Base-by-base conservation (phyloP, 2,113 vertebrate genomes). In the Vulpes lagopus region DNA sequence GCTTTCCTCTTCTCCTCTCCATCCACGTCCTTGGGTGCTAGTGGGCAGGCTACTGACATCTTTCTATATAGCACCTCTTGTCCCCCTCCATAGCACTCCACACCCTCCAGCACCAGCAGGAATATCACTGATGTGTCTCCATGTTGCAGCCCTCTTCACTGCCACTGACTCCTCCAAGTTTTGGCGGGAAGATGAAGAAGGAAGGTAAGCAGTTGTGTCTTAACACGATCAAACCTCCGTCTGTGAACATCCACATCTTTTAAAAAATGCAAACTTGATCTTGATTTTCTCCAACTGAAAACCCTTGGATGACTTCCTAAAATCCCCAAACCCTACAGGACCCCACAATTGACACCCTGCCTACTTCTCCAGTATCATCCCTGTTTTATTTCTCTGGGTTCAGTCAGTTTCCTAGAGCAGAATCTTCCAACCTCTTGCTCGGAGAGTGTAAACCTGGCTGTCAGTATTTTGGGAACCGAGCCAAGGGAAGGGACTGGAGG, bases 381-480 rank as follows among this genome's bases (percentile, higher is more conserved):
- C 87, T 96, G 53, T 32, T 89, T 92, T 92, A 89, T 96, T 94
- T 96, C 87, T 95, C 73, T 69, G 86, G 23, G 23, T 91, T 91
- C 53, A 62, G 38, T 92, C 43, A 67, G 25, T 95, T 94, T 94
- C 60, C 93, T 84, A 86, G 59, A 96, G 35, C 6, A 69, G 91
- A 85, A 59, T 76, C n/a, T 96, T 86, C 73, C 64, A 91, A 5
- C 57, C 32, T 92, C 53, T 23, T 89, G 55, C 35, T 89, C 89
- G 53, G 87, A 76, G 81, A 67, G 51, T 80, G 19, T 89, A 85
- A 97, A 78, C 43, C 38, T 89, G 83, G 59, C 51, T 95, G 16
- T 73, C 86, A 49, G 55, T 89, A 81, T 85, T 78, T 92, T 38
- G 62, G 79, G 89, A 93, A 59, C 32, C 27, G 67, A 97, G 79